Conservation (phyloP, 1,140 invertebrate species). For the Trypoxylus dichotomus region DNA sequence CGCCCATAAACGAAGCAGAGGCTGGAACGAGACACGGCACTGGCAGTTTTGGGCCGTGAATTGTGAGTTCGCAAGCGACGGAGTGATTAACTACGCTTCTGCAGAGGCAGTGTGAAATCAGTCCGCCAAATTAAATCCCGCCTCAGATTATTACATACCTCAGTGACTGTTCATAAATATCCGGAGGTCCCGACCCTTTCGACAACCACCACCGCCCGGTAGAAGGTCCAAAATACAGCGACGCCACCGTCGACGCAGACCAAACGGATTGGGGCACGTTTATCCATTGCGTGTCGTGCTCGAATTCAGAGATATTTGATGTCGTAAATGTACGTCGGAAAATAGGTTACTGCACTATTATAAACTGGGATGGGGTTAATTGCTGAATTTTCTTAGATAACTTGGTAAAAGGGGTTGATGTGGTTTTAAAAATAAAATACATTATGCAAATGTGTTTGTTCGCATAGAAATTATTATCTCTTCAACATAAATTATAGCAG, state of each 20-base stretch:
- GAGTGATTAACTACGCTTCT: slow-evolving; percentile 53
- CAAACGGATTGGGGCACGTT: not conserved
- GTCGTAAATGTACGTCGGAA: not conserved
- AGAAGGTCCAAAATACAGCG: not conserved
- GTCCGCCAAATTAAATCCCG: slow-evolving; percentile 68
- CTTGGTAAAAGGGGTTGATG: no score
- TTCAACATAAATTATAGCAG: no score
- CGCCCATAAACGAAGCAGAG: no score
- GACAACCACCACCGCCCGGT: slow-evolving; percentile 1
- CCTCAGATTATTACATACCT: slow-evolving; percentile 69
- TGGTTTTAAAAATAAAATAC: no score
- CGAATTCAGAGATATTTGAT: not conserved
- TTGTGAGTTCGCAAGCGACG: slow-evolving; percentile 35
- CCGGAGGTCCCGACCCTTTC: slow-evolving; percentile 35
- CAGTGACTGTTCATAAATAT: slow-evolving; percentile 68
- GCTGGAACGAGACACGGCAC: not conserved
- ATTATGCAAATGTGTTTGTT: no score
- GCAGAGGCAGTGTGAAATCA: slow-evolving; percentile 58
- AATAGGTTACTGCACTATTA: no score
- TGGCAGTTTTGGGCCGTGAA: not conserved
- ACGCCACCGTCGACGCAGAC: not conserved
- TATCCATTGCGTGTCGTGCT: not conserved
- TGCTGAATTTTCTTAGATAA: no score
- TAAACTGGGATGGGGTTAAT: no score
- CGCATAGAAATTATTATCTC: no score